phyloP scores from a whole-genome alignment of 2,113 vertebrate genomes.

The Phainopepla nitens region DNA sequence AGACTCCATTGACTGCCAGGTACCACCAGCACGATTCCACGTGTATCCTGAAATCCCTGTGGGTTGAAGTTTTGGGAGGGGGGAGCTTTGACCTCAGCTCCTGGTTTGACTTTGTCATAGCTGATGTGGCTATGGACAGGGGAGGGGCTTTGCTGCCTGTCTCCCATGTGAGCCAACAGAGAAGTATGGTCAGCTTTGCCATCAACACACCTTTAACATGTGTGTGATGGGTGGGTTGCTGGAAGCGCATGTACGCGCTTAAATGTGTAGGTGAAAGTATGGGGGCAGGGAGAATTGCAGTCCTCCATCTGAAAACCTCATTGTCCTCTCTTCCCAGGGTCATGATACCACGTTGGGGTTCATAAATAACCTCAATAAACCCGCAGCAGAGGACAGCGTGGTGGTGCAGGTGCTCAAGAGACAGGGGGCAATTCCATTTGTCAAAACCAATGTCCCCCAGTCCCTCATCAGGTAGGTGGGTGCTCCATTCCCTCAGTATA shows the following conservation, averaged over 20 bases:
- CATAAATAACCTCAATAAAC: slow-evolving; percentile 70
- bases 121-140: background rate
- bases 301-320: background rate
- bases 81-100: background rate
- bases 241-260: background rate
- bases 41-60: rapidly evolving
- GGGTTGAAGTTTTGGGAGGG: background rate
- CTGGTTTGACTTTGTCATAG: background rate
- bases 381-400: slow-evolving; percentile 75
- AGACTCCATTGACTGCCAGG: slow-evolving; percentile 77
- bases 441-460: slow-evolving; percentile 91
- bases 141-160: background rate
- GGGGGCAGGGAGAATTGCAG: rapidly evolving
- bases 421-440: slow-evolving; percentile 91
- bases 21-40: background rate
- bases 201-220: rapidly evolving
- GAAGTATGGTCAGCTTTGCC: background rate
- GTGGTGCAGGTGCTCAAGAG: slow-evolving; percentile 86
- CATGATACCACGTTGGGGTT: slow-evolving; percentile 80
- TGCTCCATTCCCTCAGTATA: rapidly evolving
- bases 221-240: background rate
- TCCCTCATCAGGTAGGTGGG: slow-evolving; percentile 79
- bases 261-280: background rate
- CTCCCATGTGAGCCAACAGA: background rate
- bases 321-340: slow-evolving; percentile 65